Evolutionary conservation across 2,113 vertebrate species (phyloP), one percentile per base, ranked within the genome.

Genomic region (Corythoichthys haematopterus): DNA sequence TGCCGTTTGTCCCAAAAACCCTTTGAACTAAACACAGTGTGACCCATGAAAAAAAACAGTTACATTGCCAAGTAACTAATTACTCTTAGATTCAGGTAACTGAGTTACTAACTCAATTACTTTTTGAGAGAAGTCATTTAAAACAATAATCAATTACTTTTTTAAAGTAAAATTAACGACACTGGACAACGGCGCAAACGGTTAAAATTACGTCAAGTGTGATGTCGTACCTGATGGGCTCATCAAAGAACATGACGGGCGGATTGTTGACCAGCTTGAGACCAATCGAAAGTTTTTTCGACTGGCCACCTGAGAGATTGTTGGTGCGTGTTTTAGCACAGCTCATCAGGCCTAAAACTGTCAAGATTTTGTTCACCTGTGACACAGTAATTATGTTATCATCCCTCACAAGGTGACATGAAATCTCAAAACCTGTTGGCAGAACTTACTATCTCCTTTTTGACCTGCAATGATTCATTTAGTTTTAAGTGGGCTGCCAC

Each of bases 161-260:
- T n/a, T n/a, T n/a, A n/a, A n/a, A n/a, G n/a, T n/a, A n/a, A n/a
- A n/a, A n/a, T n/a, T n/a, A n/a, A n/a, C n/a, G n/a, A n/a, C n/a
- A 12, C 28, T 13, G 33, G 46, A 65, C 6, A 2, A 16, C 2
- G 35, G 33, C 4, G 63, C 10, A 35, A 35, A 4, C 50, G 63
- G n/a, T n/a, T n/a, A n/a, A n/a, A n/a, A n/a, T n/a, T n/a, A n/a
- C n/a, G n/a, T n/a, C n/a, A 10, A 47, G 0, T 35, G 46, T 43
- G 13, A 14, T 38, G 7, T 60, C 12, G 3, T 64, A 99, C 97
- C 97, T 99, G 11, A 97, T 99, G 77, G 97, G 97, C 84, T 99
- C 97, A 12, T 99, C 97, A 28, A 98, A 98, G 90, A 99, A 98
- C 97, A 99, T 98, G 89, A 99, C 95, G 0, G 97, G 97, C 0